These are phyloP conservation scores for Adelges cooleyi DNA, from an alignment of 1,140 invertebrate genomes.

Conservation along the genomic window DNA sequence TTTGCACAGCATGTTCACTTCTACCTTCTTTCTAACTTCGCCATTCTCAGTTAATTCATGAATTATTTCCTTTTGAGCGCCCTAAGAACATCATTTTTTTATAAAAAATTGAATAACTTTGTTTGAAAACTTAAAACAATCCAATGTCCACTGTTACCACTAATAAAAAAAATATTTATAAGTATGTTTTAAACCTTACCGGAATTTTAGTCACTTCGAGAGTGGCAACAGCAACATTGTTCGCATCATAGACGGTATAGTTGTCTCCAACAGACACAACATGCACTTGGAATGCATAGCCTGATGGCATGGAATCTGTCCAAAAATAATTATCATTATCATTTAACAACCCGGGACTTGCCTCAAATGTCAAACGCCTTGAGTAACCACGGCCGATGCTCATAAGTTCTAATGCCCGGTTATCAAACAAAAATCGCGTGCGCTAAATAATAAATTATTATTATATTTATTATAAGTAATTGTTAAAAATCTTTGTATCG, in stretches of 20 bases:
- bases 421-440: conserved; percentile 46
- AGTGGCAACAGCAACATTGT: conserved; percentile 48
- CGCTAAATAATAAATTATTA: conserved; percentile 24
- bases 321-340: conserved; percentile 62
- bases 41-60: conserved; percentile 37
- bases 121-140: conserved; percentile 39
- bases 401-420: conserved; percentile 50
- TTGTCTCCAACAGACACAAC: conserved; percentile 55
- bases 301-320: conserved; percentile 58
- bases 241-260: conserved; percentile 55
- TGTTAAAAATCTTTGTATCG: not conserved
- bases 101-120: no score
- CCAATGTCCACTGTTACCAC: conserved; percentile 35
- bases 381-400: conserved; percentile 63
- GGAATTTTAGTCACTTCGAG: conserved; percentile 49
- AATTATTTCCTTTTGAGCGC: conserved; percentile 41
- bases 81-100: conserved; percentile 36
- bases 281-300: conserved; percentile 59
- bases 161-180: conserved; percentile 19
- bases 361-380: conserved; percentile 58
- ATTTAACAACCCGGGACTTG: conserved; percentile 49
- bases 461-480: not conserved
- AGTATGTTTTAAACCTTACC: no score
- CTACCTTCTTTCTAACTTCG: conserved; percentile 50
- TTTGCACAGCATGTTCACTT: conserved; percentile 50